Percentiles rank a stretch among this genome's conserved stretches.
Evolutionary conservation across 2,113 vertebrate genomes (phyloP).

Genomic region (Oriolus oriolus): DNA sequence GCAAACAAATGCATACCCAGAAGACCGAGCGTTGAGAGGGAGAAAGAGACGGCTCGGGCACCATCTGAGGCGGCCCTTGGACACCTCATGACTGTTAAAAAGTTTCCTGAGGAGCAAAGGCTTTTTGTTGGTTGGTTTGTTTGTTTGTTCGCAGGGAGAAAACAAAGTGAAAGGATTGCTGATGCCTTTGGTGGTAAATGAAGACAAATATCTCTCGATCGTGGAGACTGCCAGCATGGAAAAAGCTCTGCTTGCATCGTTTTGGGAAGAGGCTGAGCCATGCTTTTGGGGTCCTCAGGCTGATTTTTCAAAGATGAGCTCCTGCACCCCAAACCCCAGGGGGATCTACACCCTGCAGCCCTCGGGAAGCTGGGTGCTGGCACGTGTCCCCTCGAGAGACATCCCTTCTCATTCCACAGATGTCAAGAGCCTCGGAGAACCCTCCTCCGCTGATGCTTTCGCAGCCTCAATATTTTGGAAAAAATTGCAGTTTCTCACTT

Average conservation of each 20-base stretch:
- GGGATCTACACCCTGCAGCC: neutral
- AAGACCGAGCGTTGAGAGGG: neutral
- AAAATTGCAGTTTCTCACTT: neutral
- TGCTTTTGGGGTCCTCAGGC: neutral
- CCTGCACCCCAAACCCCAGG: neutral
- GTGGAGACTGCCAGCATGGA: neutral
- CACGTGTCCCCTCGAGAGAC: neutral
- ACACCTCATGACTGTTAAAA: slow-evolving; percentile 52
- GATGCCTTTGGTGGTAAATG: slow-evolving; percentile 55
- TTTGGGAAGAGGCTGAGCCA: neutral
- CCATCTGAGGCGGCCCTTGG: neutral
- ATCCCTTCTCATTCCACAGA: neutral
- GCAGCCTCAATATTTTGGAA: neutral
- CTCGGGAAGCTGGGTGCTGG: accelerated
- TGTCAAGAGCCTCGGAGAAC: neutral
- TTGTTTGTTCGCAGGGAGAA: slow-evolving; percentile 13
- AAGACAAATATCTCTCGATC: slow-evolving; percentile 23
- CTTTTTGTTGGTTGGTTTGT: neutral
- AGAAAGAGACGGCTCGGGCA: neutral
- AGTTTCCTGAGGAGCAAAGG: slow-evolving; percentile 2
- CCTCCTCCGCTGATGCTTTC: neutral
- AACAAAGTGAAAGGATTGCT: slow-evolving; percentile 31
- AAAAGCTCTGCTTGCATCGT: neutral
- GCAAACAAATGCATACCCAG: slow-evolving; percentile 52
- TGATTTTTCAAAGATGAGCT: neutral